phyloP scores from a whole-genome alignment of 2,797 vertebrate species.

The Micrastur ruficollis region DNA sequence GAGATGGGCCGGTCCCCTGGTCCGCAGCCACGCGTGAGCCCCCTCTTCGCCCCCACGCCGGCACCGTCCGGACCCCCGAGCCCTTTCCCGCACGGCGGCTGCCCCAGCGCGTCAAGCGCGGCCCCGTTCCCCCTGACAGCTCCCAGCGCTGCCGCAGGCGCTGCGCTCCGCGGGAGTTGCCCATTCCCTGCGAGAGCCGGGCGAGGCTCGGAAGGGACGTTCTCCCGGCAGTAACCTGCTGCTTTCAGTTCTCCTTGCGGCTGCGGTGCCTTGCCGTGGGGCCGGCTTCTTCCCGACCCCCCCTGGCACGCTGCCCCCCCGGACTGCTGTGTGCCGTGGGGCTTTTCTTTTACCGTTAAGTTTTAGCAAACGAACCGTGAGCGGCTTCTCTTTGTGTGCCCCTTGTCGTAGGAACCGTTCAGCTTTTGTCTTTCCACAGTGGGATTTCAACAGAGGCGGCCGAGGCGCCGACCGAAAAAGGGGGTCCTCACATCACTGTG shows the following conservation, averaged over 20 bases:
- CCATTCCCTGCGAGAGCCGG: neutral
- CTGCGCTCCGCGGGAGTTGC: too few relatives aligned
- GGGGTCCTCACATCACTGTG: fast-evolving
- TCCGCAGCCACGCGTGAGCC: neutral
- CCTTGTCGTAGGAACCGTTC: fast-evolving
- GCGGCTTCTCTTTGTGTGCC: fast-evolving
- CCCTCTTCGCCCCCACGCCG: neutral
- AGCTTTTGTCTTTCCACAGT: neutral
- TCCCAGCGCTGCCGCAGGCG: too few relatives aligned
- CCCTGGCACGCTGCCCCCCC: neutral
- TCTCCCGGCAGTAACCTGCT: neutral
- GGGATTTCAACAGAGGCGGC: neutral
- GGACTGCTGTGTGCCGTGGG: neutral
- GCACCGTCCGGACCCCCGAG: neutral
- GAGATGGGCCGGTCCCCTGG: too few relatives aligned
- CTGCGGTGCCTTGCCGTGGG: fast-evolving
- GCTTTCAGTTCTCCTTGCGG: neutral
- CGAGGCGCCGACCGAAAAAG: neutral
- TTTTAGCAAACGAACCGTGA: neutral
- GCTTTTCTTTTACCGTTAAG: neutral
- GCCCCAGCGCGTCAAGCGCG: neutral
- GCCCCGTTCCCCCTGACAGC: neutral
- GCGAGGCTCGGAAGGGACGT: neutral
- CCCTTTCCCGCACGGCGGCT: neutral
- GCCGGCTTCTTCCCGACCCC: too few relatives aligned